Base-by-base conservation (phyloP, 2,113 vertebrate genomes). In the Cyanocitta stelleri region DNA sequence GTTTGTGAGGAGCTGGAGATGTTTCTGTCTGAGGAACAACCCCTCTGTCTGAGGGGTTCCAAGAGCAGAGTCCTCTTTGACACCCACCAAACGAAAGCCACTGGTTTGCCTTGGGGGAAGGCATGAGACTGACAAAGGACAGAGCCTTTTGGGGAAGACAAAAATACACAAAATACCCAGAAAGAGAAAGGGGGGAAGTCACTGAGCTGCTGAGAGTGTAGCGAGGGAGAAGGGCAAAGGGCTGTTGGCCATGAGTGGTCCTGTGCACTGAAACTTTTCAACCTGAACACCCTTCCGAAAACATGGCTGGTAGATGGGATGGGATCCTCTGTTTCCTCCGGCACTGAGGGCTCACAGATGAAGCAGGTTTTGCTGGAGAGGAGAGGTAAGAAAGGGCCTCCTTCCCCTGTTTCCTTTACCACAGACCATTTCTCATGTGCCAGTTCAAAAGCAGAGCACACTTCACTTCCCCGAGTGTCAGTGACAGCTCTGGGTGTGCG, bases 401-500 rank as follows among this genome's bases (percentile, higher is more conserved):
- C 3, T 23, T 67, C 32, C 62, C 52, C 33, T 14, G 2, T n/a
- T 22, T 39, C 43, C 55, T 39, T 29, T 56, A 30, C 18, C 64
- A 21, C 37, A 55, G 44, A 9, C 44, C 22, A 19, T 16, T 80
- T 51, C 85, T 55, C 41, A 3, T 0, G 2, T 43, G n/a, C 26
- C 15, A 9, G 27, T 3, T 41, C 39, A 76, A 79, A 73, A 85
- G 62, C 89, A 92, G 92, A 93, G 77, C 24, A 29, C 11, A 0
- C n/a, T 29, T 37, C 13, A 5, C 29, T 54, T 48, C 30, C 41
- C 20, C 0, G 0, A 12, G 30, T 1, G 33, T 23, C 41, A 5
- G 35, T 1, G 7, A 19, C 14, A 48, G 43, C 2, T 43, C 48
- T 7, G 79, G 48, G 41, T 6, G 55, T 23, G 79, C 5, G 0